Percentiles rank a stretch among this genome's conserved stretches.
These are phyloP conservation scores for Gryon sp. DNA, from an alignment of 1,140 invertebrate species.

Conservation along the genomic window DNA sequence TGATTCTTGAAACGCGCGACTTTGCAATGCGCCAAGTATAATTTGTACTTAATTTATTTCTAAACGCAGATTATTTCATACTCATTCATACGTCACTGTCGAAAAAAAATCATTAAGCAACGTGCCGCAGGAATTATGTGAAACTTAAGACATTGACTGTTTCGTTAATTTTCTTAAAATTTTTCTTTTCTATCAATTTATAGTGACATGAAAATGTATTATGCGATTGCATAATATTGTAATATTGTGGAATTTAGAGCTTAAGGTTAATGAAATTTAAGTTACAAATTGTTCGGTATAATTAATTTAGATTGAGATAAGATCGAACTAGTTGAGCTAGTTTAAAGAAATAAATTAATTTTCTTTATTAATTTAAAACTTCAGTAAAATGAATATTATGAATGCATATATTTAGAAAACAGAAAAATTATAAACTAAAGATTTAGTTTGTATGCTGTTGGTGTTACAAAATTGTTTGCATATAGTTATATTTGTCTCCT, in stretches of 20 bases:
- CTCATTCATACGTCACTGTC: constrained; percentile 20
- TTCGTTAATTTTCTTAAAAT: neutral
- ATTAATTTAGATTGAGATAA: constrained; percentile 40
- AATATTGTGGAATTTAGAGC: constrained; percentile 2
- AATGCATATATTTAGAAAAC: no score
- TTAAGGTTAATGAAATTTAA: constrained; percentile 18
- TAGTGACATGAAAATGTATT: constrained; percentile 8
- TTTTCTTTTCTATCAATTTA: no score
- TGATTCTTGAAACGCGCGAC: constrained; percentile 56
- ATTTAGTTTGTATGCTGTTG: no score
- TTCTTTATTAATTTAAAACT: constrained; percentile 16
- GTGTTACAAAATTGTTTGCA: no score
- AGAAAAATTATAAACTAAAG: no score
- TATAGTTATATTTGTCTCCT: no score
- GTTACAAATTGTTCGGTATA: constrained; percentile 18
- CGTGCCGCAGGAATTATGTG: constrained; percentile 4
- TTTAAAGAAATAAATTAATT: constrained; percentile 15
- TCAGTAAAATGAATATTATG: no score
- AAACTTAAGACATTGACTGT: neutral
- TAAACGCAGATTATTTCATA: constrained; percentile 35
- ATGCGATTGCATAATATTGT: constrained; percentile 2
- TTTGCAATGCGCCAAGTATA: constrained; percentile 41
- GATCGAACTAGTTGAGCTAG: constrained; percentile 19
- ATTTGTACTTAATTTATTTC: constrained; percentile 56
- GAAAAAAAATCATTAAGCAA: constrained; percentile 29